Evolutionary conservation across 1,140 invertebrate genomes (phyloP), one percentile per base, ranked within the genome.

Genomic region (Euwallacea similis): DNA sequence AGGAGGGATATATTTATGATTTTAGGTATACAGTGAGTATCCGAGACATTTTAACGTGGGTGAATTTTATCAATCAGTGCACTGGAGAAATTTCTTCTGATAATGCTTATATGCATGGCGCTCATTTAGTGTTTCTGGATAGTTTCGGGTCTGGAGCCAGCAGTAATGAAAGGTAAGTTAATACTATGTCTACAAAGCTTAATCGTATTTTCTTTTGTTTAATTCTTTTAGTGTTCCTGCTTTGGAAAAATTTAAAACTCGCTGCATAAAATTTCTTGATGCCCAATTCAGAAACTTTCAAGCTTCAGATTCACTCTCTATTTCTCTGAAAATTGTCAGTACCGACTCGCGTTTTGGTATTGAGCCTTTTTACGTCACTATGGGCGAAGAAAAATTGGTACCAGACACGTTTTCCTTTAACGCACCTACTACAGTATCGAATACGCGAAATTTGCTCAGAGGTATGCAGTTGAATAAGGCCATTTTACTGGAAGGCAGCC

Each of bases 401-500:
- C 7, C 54, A 13, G 79, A 47, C 80, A 82, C 56, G 16, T 95
- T 94, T 79, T 86, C 87, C 1, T 93, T 97, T 74, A 85, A 89
- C 53, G 93, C 96, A 0, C 90, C 93, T 0, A 97, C 93, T 7
- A 94, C 95, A 0, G 87, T 87, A 68, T 81, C 86, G 7, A 99
- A 99, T 85, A 87, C 91, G 2, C 83, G 95, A 41, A 87, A 95
- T 76, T 77, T 99, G 16, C 81, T 99, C 41, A 86, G 97, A 71
- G 96, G 91, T 0, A 82, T 99, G 73, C 94, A 98, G 69, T 82
- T 99, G 64, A 88, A 88, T 55, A 96, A 97, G 80, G 96, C 98
- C 0, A 88, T 99, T 63, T 86, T 99, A 59, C 81, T 99, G 42
- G 98, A 99, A 87, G 98, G 98, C 11, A 96, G 94, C 80, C 98